phyloP scores from a whole-genome alignment of 1,140 invertebrate genomes.

The Drosophila quadrilineata region DNA sequence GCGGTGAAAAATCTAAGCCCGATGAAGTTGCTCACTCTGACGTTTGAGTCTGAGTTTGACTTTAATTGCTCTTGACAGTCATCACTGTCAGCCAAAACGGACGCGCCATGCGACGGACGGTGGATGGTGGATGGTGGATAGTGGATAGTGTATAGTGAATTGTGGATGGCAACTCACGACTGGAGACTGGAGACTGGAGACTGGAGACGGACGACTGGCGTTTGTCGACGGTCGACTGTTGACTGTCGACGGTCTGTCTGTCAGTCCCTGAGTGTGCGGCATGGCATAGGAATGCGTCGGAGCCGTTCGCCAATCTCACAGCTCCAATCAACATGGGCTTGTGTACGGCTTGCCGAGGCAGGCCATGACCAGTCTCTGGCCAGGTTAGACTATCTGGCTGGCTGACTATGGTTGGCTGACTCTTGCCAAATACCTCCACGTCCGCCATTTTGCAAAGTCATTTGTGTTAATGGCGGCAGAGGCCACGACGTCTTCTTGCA shows the following conservation, averaged over 20 bases:
- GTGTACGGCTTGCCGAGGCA: slow-evolving; percentile 39
- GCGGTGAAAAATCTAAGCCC: slow-evolving; percentile 75
- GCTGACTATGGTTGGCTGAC: slow-evolving; percentile 32
- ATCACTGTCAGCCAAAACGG: slow-evolving; percentile 77
- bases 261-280: slow-evolving; percentile 18
- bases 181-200: no score
- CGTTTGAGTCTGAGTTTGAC: slow-evolving; percentile 76
- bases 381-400: slow-evolving; percentile 36
- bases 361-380: slow-evolving; percentile 43
- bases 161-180: background rate
- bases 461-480: slow-evolving; percentile 75
- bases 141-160: no score
- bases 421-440: slow-evolving; percentile 70
- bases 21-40: slow-evolving; percentile 29
- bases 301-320: slow-evolving; percentile 68
- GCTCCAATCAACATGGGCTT: slow-evolving; percentile 77
- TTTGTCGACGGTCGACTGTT: background rate
- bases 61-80: slow-evolving; percentile 81
- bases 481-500: slow-evolving; percentile 21
- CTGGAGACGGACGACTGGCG: background rate
- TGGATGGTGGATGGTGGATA: no score
- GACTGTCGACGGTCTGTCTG: background rate
- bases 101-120: no score
- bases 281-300: slow-evolving; percentile 28
- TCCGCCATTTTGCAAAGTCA: slow-evolving; percentile 78